phyloP scores from a whole-genome alignment of 30 jellyfish, hydroid and myxozoan genomes.

The Nemopilema nomurai region DNA sequence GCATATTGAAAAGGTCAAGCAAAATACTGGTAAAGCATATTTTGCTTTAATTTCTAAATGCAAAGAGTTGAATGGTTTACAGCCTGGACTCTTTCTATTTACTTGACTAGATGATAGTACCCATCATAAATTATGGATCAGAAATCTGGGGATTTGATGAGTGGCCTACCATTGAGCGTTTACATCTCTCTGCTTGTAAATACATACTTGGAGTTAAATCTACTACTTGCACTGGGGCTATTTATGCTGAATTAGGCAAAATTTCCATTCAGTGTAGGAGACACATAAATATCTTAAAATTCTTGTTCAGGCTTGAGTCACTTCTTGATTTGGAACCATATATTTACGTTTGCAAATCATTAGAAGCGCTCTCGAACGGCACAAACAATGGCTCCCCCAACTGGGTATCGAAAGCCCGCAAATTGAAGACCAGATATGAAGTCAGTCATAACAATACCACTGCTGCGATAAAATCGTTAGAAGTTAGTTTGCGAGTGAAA shows the following conservation, averaged over 20 bases:
- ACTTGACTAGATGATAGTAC: conserved; percentile 4
- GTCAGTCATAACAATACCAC: not conserved
- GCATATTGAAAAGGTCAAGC: conserved; percentile 1
- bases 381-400: not conserved
- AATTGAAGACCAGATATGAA: not conserved
- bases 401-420: conserved; percentile 14
- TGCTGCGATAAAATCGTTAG: conserved; percentile 8
- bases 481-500: not conserved
- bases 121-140: conserved; percentile 11
- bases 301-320: not conserved
- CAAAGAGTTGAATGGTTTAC: conserved; percentile 1
- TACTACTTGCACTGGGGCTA: conserved; percentile 5
- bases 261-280: conserved; percentile 10
- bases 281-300: conserved; percentile 6
- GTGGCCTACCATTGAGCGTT: not conserved
- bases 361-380: conserved; percentile 6
- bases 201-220: conserved; percentile 1
- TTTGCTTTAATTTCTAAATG: conserved; percentile 6
- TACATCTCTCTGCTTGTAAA: conserved; percentile 5
- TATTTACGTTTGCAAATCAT: not conserved
- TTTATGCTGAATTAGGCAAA: conserved; percentile 11
- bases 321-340: conserved; percentile 2
- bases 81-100: not conserved
- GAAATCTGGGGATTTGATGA: conserved; percentile 18
- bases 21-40: conserved; percentile 15